Evolutionary conservation across 2,888 invertebrate species (phyloP).

Genomic region (Molorchus minor): DNA sequence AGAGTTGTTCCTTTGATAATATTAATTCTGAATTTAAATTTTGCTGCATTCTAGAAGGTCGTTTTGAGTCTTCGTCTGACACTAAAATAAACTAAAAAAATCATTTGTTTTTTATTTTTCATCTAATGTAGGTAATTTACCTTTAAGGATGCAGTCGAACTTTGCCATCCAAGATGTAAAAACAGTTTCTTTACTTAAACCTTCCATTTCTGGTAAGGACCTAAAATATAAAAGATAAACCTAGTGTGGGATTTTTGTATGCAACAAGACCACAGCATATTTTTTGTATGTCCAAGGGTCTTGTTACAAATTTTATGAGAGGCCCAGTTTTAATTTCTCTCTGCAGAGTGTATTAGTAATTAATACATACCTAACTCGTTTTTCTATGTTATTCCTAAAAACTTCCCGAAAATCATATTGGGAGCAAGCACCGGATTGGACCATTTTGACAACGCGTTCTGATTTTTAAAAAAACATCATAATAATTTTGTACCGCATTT

Average conservation of each 20-base stretch:
- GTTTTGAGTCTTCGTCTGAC: slow-evolving; percentile 84
- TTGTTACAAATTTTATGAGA: background rate
- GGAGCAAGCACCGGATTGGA: slow-evolving; percentile 96
- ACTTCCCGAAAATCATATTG: slow-evolving; percentile 99
- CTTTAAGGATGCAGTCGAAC: slow-evolving; percentile 98
- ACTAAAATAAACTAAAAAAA: slow-evolving; percentile 63
- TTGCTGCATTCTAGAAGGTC: slow-evolving; percentile 87
- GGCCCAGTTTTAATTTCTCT: background rate
- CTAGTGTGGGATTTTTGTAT: too few relatives aligned
- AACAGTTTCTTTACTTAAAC: slow-evolving; percentile 98
- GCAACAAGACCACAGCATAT: too few relatives aligned
- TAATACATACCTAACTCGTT: slow-evolving; percentile 82
- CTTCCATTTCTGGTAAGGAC: slow-evolving; percentile 98
- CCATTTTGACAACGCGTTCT: slow-evolving; percentile 95
- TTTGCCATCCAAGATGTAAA: slow-evolving; percentile 99
- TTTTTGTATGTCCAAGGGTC: too few relatives aligned
- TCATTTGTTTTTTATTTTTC: background rate
- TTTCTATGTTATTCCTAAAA: slow-evolving; percentile 97
- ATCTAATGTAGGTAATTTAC: slow-evolving; percentile 56
- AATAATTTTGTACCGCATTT: slow-evolving; percentile 96
- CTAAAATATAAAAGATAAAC: slow-evolving; percentile 65
- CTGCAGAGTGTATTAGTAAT: background rate
- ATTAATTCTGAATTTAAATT: slow-evolving; percentile 93
- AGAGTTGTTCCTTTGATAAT: slow-evolving; percentile 98
- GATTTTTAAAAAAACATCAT: slow-evolving; percentile 97